These are phyloP conservation scores for Redunca redunca DNA, from an alignment of 2,113 vertebrate genomes.

Conservation along the genomic window DNA sequence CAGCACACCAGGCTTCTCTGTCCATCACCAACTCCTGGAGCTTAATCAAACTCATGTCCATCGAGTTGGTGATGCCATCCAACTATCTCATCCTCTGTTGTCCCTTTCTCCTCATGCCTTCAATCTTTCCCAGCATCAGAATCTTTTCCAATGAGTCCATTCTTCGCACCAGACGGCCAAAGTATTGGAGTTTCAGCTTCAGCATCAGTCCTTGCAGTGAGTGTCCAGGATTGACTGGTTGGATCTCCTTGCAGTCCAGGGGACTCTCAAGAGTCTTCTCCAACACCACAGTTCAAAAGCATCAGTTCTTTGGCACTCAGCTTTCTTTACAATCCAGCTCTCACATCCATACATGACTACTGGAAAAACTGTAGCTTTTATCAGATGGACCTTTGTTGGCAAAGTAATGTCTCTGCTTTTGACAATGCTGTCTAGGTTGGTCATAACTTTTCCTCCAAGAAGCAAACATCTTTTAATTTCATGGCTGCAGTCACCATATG, in stretches of 20 bases:
- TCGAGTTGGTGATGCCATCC: not conserved
- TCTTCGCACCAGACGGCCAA: not conserved
- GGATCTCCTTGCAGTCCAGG: not conserved
- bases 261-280: not conserved
- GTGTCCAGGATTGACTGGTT: not conserved
- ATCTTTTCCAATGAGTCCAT: not conserved
- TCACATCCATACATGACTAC: not conserved
- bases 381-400: not conserved
- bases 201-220: accelerated
- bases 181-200: not conserved
- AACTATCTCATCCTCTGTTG: not conserved
- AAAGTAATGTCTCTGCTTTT: not conserved
- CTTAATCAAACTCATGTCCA: not conserved
- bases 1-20: not conserved
- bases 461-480: not conserved
- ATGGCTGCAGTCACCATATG: not conserved
- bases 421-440: not conserved
- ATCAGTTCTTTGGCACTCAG: not conserved
- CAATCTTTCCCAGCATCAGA: not conserved
- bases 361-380: not conserved
- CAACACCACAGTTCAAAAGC: not conserved
- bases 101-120: not conserved
- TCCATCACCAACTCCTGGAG: not conserved
- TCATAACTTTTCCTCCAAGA: not conserved
- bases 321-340: not conserved